Percentiles rank a stretch among this genome's conserved stretches.
phyloP scores from a whole-genome alignment of 92 coral and sea anemone species.

The Zoanthus sansibaricus region DNA sequence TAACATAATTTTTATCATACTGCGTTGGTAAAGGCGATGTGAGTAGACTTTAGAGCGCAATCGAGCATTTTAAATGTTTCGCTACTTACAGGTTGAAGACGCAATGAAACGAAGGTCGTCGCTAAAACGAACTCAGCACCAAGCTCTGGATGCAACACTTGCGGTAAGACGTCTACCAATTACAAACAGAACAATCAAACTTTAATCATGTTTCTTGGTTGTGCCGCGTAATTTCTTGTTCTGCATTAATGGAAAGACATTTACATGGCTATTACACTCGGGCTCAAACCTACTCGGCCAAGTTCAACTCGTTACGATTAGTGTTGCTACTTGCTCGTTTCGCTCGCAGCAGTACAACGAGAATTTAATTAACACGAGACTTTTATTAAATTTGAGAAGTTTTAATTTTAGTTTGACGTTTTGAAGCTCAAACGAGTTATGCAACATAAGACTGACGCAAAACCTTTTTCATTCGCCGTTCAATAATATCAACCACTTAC shows the following conservation, averaged over 20 bases:
- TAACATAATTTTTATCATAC: not conserved
- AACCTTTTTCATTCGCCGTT: not conserved
- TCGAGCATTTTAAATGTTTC: not conserved
- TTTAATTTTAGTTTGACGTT: not conserved
- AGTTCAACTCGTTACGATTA: no score
- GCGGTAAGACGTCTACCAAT: slow-evolving; percentile 73
- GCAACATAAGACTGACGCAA: not conserved
- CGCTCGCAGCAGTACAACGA: no score
- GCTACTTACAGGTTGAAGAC: slow-evolving; percentile 77
- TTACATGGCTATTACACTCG: no score
- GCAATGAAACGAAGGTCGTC: slow-evolving; percentile 78
- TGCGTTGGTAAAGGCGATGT: not conserved
- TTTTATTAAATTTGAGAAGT: not conserved
- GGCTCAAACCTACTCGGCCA: no score
- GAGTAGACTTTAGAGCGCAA: no score
- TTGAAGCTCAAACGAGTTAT: not conserved
- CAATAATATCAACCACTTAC: not conserved
- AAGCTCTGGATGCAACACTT: slow-evolving; percentile 85
- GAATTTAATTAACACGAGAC: no score
- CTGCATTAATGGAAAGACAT: no score
- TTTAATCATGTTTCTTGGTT: not conserved
- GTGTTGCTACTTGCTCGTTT: no score
- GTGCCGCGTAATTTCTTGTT: no score
- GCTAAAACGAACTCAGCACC: slow-evolving; percentile 65
- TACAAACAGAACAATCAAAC: not conserved